Evolutionary conservation across 2,113 vertebrate species (phyloP).

Genomic region (Eira barbara): DNA sequence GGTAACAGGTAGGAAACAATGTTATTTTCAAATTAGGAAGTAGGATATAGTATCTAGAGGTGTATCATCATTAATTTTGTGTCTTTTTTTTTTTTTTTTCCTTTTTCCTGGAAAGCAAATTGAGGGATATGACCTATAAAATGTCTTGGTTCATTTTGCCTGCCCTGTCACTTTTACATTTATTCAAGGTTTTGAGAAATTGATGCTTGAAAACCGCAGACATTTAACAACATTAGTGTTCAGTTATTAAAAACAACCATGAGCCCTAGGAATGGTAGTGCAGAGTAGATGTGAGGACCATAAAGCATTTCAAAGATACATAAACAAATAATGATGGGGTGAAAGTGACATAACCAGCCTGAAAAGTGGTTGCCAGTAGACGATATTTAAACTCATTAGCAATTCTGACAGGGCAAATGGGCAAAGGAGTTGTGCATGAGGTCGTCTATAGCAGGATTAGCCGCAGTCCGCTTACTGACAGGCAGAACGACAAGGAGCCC

Average conservation of each 20-base stretch:
- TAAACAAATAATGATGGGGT: background rate
- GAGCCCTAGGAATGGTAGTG: background rate
- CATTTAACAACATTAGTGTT: background rate
- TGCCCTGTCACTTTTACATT: background rate
- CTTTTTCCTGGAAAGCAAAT: background rate
- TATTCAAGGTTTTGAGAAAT: slow-evolving; percentile 10
- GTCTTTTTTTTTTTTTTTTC: background rate
- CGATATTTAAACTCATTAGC: background rate
- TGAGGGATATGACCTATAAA: background rate
- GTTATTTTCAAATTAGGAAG: background rate
- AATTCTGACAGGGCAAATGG: background rate
- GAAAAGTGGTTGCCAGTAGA: background rate
- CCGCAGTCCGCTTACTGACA: background rate
- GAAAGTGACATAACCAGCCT: background rate
- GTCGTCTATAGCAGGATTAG: background rate
- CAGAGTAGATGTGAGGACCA: background rate
- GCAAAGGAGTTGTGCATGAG: background rate
- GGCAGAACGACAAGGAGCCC: background rate
- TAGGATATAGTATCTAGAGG: background rate
- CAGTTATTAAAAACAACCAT: background rate
- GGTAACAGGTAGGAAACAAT: background rate
- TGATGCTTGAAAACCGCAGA: background rate
- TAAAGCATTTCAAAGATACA: background rate
- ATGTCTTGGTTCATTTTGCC: background rate
- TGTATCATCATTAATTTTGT: background rate